Base-by-base conservation (phyloP, 2,113 vertebrate species). In the Ceuthmochares aereus region DNA sequence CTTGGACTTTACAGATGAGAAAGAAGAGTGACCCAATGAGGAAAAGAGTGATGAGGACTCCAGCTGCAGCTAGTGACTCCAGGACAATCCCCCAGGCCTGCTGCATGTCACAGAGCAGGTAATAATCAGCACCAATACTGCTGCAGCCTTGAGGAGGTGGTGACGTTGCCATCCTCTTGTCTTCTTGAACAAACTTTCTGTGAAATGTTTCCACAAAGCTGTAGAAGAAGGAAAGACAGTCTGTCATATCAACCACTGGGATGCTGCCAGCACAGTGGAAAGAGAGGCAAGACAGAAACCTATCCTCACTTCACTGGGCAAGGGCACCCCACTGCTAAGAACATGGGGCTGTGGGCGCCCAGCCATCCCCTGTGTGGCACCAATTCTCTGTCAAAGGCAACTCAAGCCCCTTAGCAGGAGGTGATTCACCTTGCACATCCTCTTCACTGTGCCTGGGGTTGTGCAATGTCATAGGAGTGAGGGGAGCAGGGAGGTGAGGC, bases 1-100 rank as follows among this genome's bases (percentile, higher is more conserved):
- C 98, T 90, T 98, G 97, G 47, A 98, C 90, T 93, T 98, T 99
- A 40, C 98, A 84, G 34, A 98, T 91, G 95, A 99, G 97, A 91
- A 97, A 23, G 55, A 99, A 93, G 47, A 99, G 96, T 0, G 96
- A 95, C 1, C 98, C 16, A 47, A 99, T 96, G 80, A 99, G 98
- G 34, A 43, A 96, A 27, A 98, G 26, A 6, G 98, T 98, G 89
- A 98, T 62, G 36, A 99, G 86, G 36, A 98, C 96, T 18, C 99
- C 99, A 1, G 97, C 79, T 0, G 98, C 90, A 10, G 98, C 98
- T 95, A 99, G 37, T 0, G 98, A 97, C 93, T 99, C 99, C 74
- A 99, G 60, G 10, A 99, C 97, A 9, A 99, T 99, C 5, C 99
- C 99, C 99, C 99, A 99, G 2, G 87, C 95, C 1, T 75, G 76